These are phyloP conservation scores for Drosophila simulans DNA, from an alignment of 1,140 invertebrate species.

Conservation along the genomic window DNA sequence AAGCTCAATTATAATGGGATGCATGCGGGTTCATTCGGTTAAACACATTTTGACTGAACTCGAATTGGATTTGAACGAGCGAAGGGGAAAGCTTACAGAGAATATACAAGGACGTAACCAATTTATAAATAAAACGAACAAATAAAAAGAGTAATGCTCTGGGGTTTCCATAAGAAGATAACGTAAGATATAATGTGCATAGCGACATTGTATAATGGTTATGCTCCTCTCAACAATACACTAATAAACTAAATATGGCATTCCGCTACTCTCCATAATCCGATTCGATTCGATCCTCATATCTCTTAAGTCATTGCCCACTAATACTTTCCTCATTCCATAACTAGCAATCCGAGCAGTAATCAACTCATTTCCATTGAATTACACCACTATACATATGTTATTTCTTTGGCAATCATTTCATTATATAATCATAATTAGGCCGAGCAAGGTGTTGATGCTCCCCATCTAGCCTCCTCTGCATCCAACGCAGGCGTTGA, in stretches of 20 bases:
- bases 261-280: neutral
- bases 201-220: neutral
- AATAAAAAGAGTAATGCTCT: neutral
- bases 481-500: neutral
- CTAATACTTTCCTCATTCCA: neutral
- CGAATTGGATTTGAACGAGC: constrained; percentile 19
- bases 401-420: constrained; percentile 32
- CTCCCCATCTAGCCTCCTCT: constrained; percentile 10
- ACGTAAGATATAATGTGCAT: too few species aligned
- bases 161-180: neutral
- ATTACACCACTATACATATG: constrained; percentile 22
- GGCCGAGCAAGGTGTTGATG: constrained; percentile 16
- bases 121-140: constrained; percentile 1
- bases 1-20: constrained; percentile 48
- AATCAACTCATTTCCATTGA: constrained; percentile 31
- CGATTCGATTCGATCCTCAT: neutral
- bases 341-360: constrained; percentile 17
- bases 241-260: neutral
- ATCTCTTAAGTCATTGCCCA: neutral
- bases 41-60: constrained; percentile 41
- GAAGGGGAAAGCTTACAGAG: neutral
- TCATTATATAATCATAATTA: constrained; percentile 46
- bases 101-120: neutral
- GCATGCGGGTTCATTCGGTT: constrained; percentile 31
- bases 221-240: neutral